phyloP scores from a whole-genome alignment of 2,113 vertebrate species.

The Saccopteryx leptura region DNA sequence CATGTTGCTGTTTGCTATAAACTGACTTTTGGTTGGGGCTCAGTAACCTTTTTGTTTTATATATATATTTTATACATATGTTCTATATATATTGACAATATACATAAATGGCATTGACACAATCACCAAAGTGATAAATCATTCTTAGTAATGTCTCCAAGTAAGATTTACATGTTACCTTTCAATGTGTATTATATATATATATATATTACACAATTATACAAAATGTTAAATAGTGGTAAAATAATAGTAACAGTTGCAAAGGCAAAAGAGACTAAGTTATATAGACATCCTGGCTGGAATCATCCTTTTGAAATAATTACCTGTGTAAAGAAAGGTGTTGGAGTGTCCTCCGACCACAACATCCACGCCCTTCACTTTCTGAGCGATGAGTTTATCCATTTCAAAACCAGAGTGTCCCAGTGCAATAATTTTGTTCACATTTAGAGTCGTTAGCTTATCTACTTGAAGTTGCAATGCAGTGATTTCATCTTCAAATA shows the following conservation, averaged over 20 bases:
- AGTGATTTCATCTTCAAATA: conserved; percentile 94
- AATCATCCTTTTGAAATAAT: neutral
- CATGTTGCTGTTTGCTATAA: conserved; percentile 13
- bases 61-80: neutral
- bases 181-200: neutral
- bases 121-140: conserved; percentile 33
- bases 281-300: neutral
- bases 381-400: conserved; percentile 93
- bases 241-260: neutral
- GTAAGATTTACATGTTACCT: neutral
- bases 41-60: neutral
- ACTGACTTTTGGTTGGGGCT: neutral
- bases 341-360: conserved; percentile 97
- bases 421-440: conserved; percentile 96
- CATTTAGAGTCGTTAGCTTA: conserved; percentile 90
- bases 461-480: conserved; percentile 92
- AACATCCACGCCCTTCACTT: conserved; percentile 94
- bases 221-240: neutral
- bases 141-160: neutral
- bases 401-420: conserved; percentile 95
- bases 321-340: conserved; percentile 97
- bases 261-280: neutral
- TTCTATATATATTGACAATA: neutral
- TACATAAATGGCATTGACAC: neutral
- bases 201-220: neutral